Base-by-base conservation (phyloP, 2,888 invertebrate species). In the Calliphora vomitoria region DNA sequence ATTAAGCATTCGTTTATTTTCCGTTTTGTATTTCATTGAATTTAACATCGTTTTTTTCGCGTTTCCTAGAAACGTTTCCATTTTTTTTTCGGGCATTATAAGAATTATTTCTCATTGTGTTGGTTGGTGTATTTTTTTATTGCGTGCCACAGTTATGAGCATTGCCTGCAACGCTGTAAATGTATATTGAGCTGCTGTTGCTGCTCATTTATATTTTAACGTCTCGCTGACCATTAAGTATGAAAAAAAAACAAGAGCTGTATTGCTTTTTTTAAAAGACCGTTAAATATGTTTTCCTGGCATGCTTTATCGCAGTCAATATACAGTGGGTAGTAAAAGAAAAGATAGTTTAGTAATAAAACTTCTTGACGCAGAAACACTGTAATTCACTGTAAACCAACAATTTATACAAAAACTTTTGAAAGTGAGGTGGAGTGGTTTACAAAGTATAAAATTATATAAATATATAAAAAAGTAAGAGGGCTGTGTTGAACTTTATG, bases 121-220 rank as follows among this genome's bases (percentile, higher is more conserved):
- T 41, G 18, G 25, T 35, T 44, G 10, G n/a, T 38, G 13, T n/a
- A 5, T 50, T 58, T 62, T 55, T 64, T 50, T 64, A 58, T 62
- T 68, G 50, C 55, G 3, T 15, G 44, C 55, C 31, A 55, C 25
- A 44, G 53, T 74, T 66, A 66, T 47, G 44, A 66, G 64, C 55
- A n/a, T 66, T 60, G 44, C 18, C 25, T 44, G 44, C 35, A 20
- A 38, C 58, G 15, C 50, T 60, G 35, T 68, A 38, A 31, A 68
- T 69, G 60, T 69, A 8, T 53, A 18, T 44, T 41, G 60, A 64
- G 60, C 47, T 60, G 53, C 41, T 66, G 31, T 64, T 69, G 55
- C 47, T 81, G 55, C 71, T 64, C 80, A 85, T 81, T 85, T 81
- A 64, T 76, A 47, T 64, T 35, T 85, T 85, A 71, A 71, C 58